Percentiles rank a stretch among this genome's conserved stretches.
phyloP scores from a whole-genome alignment of 2,797 vertebrate genomes.

The Lutjanus argentimaculatus region DNA sequence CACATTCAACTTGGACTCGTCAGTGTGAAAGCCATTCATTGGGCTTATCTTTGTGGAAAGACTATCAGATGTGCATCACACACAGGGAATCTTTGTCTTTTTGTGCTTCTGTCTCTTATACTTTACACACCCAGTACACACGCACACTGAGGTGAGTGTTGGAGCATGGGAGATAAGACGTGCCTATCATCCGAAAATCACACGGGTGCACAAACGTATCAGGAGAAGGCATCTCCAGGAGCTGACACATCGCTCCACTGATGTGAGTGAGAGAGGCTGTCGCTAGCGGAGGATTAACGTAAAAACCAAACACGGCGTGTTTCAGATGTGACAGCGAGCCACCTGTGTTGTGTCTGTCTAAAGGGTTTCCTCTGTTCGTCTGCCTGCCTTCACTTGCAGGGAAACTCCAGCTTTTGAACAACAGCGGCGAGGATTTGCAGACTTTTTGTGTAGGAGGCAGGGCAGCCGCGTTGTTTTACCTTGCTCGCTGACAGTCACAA shows the following conservation, averaged over 20 bases:
- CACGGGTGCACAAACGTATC: slow-evolving; percentile 57
- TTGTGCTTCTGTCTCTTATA: slow-evolving; percentile 44
- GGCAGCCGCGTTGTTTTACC: slow-evolving; percentile 40
- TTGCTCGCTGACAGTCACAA: slow-evolving; percentile 62
- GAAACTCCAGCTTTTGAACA: slow-evolving; percentile 34
- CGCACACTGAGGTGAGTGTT: slow-evolving; percentile 50
- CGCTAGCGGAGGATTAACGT: slow-evolving; percentile 35
- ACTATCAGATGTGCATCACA: slow-evolving; percentile 69
- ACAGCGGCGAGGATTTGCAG: slow-evolving; percentile 13
- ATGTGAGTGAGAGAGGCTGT: slow-evolving; percentile 30
- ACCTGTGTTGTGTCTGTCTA: slow-evolving; percentile 35
- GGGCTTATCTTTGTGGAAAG: slow-evolving; percentile 65
- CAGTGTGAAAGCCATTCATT: slow-evolving; percentile 60
- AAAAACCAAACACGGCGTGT: slow-evolving; percentile 29
- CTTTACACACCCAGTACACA: slow-evolving; percentile 42
- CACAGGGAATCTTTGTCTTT: slow-evolving; percentile 55
- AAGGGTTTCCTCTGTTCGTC: slow-evolving; percentile 28
- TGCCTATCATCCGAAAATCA: slow-evolving; percentile 63
- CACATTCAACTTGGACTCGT: slow-evolving; percentile 25
- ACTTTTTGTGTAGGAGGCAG: slow-evolving; percentile 31
- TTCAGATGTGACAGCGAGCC: slow-evolving; percentile 43
- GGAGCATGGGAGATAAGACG: slow-evolving; percentile 54
- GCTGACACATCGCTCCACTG: slow-evolving; percentile 60
- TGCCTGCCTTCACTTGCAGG: background rate
- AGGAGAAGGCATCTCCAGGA: slow-evolving; percentile 55